Conservation (phyloP, 2,888 invertebrate species). For the Hipparchia sbordonii region DNA sequence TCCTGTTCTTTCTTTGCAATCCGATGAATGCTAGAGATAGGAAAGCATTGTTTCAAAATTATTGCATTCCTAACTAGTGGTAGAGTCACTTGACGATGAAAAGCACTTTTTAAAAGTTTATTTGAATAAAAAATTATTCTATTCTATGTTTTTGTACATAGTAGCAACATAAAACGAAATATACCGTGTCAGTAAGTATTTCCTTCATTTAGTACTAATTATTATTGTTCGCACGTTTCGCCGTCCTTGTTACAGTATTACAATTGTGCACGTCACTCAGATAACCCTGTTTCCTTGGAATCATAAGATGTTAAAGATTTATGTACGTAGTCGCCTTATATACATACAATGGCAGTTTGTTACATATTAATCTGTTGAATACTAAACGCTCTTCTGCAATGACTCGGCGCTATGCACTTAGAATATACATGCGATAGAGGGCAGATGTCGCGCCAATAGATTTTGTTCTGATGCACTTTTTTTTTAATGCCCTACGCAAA, state of each 20-base stretch:
- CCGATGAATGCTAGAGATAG: too few species aligned
- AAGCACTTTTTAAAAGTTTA: too few species aligned
- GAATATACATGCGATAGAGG: neutral
- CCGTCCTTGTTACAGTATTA: conserved; percentile 23
- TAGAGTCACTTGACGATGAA: too few species aligned
- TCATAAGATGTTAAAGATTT: conserved; percentile 31
- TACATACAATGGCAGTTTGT: conserved; percentile 37
- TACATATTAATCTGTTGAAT: conserved; percentile 12
- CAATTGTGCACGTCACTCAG: conserved; percentile 24
- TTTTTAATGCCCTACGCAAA: too few species aligned
- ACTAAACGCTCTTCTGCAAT: conserved; percentile 7
- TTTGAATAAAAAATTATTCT: too few species aligned
- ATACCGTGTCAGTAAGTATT: neutral
- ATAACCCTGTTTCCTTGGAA: conserved; percentile 28
- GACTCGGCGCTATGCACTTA: neutral
- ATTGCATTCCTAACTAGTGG: too few species aligned
- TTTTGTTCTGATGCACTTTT: too few species aligned
- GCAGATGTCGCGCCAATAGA: too few species aligned
- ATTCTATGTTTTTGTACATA: too few species aligned
- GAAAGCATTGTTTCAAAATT: too few species aligned
- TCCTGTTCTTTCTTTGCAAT: too few species aligned
- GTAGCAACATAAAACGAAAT: neutral
- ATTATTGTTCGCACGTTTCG: conserved; percentile 9
- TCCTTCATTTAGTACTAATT: neutral
- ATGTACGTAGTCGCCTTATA: conserved; percentile 30